Base-by-base conservation (phyloP, 2,113 vertebrate species). In the Microcebus griseorufus region DNA sequence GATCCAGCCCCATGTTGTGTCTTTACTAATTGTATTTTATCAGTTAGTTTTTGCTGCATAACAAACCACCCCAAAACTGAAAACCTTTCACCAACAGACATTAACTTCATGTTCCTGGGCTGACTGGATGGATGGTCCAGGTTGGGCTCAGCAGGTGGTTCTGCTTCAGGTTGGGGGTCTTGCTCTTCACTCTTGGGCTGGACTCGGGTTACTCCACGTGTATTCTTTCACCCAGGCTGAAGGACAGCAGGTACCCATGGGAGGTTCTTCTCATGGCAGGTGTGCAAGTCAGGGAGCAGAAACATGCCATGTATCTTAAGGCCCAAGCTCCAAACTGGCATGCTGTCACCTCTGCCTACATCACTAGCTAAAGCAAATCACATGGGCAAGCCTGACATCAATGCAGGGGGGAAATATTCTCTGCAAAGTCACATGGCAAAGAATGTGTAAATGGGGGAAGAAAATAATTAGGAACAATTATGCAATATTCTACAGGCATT, bases 401-500 rank as follows among this genome's bases (percentile, higher is more conserved):
- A 1, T 34, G 58, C 29, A 5, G 7, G 25, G 20, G 45, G 39
- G 60, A 67, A 37, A 53, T 34, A 67, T 27, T 67, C 37, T 95
- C 42, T 76, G 45, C 64, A n/a, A 75, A 75, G 34, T 67, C 39
- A 60, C 10, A 0, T 17, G 39, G 9, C 25, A 58, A n/a, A 75
- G 9, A 90, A 32, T 39, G 12, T 37, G 4, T 42, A 53, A 67
- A 14, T 1, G 12, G 25, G 29, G 22, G 45, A 27, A 34, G 8
- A 76, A 42, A 53, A 51, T 29, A 42, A 20, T 6, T 37, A 23
- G 51, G 55, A 92, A 60, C 2, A 39, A 55, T 17, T 34, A 55
- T 11, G 7, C 1, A 60, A 20, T 39, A 18, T 3, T 9, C 55
- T 37, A 0, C 11, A 39, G 13, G 14, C 2, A 29, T 37, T 27